Base-by-base conservation (phyloP, 2,888 invertebrate species). In the Epirrhoe tristata region DNA sequence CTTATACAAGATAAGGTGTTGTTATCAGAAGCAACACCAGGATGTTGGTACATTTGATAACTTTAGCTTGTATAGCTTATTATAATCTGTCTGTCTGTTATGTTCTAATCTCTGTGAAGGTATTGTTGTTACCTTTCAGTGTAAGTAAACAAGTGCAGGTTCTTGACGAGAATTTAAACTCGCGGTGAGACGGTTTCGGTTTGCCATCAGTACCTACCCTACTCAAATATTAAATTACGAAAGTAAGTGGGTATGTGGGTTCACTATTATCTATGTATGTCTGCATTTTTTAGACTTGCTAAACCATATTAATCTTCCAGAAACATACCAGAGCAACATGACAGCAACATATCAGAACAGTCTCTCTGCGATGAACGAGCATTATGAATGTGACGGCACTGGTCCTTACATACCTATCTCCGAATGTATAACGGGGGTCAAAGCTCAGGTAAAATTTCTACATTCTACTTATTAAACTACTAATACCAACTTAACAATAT, bases 361-460 rank as follows among this genome's bases (percentile, higher is more conserved):
- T 55, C 39, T 79, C 36, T 64, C 63, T 3, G 48, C 77, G 6
- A 70, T 77, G 69, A 84, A 78, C 56, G 84, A 84, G n/a, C 81
- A 82, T 32, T 80, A 80, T 56, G 84, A 82, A 50, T 63, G 76
- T 55, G 72, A 88, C 14, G 74, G 77, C 32, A 87, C 97, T 8
- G 97, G 97, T 24, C 97, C 98, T 0, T 98, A 98, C 86, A 98
- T 98, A 88, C 97, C 98, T 7, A 97, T 98, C 76, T 98, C 97
- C 62, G 98, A 98, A 88, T 98, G 98, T 86, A 96, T 97, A 77
- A 97, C 98, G 39, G 98, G 98, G 58, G 95, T 95, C 57, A 94
- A 95, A 43, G 86, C 90, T 10, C 88, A 93, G 87, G 92, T 91
- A 84, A 5, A n/a, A 5, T 34, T 4, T 10, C 6, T 43, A 34